These are phyloP conservation scores for Drosophila mimica DNA, from an alignment of 2,888 invertebrate genomes.

Conservation along the genomic window DNA sequence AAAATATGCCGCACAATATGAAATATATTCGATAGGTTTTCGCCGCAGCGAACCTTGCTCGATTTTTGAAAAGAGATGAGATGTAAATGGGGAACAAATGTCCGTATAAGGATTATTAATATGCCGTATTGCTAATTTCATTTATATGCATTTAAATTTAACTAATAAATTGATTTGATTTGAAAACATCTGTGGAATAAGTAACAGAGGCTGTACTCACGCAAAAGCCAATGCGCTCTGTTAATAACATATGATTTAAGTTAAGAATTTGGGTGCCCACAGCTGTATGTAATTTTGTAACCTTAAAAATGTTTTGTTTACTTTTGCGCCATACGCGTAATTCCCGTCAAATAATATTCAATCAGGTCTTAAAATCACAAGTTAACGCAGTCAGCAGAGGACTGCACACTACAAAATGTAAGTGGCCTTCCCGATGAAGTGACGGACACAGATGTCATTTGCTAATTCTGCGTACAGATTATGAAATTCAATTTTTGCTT, in stretches of 20 bases:
- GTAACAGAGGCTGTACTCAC: neutral
- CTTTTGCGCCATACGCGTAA: constrained; percentile 78
- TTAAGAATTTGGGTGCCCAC: constrained; percentile 20
- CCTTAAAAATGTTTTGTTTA: constrained; percentile 84
- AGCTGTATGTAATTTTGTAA: constrained; percentile 39
- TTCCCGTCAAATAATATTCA: constrained; percentile 65
- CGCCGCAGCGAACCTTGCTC: neutral
- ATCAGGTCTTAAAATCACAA: constrained; percentile 46
- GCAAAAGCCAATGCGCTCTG: neutral
- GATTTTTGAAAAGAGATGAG: neutral
- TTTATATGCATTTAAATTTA: neutral
- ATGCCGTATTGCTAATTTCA: neutral
- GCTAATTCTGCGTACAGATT: constrained; percentile 32
- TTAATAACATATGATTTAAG: neutral
- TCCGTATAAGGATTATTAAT: neutral
- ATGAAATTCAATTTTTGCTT: constrained; percentile 54
- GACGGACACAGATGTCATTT: neutral
- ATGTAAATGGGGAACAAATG: neutral
- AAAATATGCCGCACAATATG: neutral
- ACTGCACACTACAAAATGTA: constrained; percentile 77
- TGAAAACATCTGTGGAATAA: neutral
- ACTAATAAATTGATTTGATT: neutral
- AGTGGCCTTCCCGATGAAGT: constrained; percentile 26
- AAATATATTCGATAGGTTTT: neutral
- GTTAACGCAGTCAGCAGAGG: constrained; percentile 35